Evolutionary conservation across 2,113 vertebrate genomes (phyloP), one percentile per base, ranked within the genome.

Genomic region (Mesembrinibis cayennensis): DNA sequence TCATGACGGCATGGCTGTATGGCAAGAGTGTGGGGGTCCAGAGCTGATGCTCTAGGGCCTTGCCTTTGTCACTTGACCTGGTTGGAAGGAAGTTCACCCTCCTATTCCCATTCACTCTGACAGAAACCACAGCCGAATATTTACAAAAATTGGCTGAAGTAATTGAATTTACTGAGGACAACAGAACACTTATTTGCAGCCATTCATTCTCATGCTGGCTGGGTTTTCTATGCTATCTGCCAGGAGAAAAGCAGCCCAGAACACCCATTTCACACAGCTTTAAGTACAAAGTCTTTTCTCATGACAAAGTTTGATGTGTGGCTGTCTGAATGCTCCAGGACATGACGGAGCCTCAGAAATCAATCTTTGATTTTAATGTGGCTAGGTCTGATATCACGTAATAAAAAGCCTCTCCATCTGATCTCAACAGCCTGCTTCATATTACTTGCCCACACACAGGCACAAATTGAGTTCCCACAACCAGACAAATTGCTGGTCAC

Each of bases 111-210:
- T 67, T 71, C 50, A 69, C 72, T 66, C 56, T 58, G 70, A 83
- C 12, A 92, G 92, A 92, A 58, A 66, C 30, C 32, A 52, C 19
- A 84, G 36, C 13, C 1, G 2, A 94, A 87, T 74, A 36, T 59
- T 95, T 67, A 40, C 6, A 70, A 73, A 74, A 87, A 76, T 8
- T 80, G 65, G 78, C 76, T 49, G 82, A 84, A 83, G 45, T 62
- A 92, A 83, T 66, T 80, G 49, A 80, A 88, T 86, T 92, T 95
- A 45, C 76, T 87, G 89, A 70, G 63, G 29, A 78, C 38, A 78
- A 55, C 63, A 27, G 32, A 86, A 53, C 36, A 20, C 25, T 87
- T 80, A 50, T 67, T 84, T 91, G 88, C 58, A 92, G 49, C 49
- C 53, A 40, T 83, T 85, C 45, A n/a, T 96, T 85, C 74, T 59